A percentile compares a stretch with the other conserved stretches of the same genome.
Conservation (phyloP, 2,113 vertebrate genomes). For the Scalopus aquaticus region DNA sequence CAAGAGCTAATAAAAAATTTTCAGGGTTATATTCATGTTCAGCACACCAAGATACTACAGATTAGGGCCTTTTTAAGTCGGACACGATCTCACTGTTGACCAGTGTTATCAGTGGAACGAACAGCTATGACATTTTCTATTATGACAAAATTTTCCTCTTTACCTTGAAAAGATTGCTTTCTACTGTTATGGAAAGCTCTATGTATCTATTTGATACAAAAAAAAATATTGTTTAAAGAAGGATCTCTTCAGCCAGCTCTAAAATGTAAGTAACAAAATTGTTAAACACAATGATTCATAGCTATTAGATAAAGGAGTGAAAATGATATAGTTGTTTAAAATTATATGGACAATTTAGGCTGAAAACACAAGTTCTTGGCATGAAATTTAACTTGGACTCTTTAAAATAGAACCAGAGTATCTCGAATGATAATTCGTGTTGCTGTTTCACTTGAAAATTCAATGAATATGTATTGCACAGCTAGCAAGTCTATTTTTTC, state of each 20-base stretch:
- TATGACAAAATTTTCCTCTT: conserved; percentile 1
- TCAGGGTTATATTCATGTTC: too few relatives aligned
- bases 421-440: conserved; percentile 5
- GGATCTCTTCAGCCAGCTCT: neutral
- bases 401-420: conserved; percentile 33
- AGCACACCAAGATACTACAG: too few relatives aligned
- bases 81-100: too few relatives aligned
- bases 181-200: neutral
- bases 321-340: conserved; percentile 42
- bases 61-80: too few relatives aligned
- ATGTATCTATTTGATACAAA: neutral
- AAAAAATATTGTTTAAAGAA: conserved; percentile 18
- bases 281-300: conserved; percentile 30
- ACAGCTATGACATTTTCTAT: conserved; percentile 5
- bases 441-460: conserved; percentile 31
- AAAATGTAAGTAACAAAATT: conserved; percentile 7
- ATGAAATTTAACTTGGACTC: neutral
- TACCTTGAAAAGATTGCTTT: neutral
- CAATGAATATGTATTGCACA: neutral
- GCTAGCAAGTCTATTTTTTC: neutral
- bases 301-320: conserved; percentile 29
- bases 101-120: conserved; percentile 9
- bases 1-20: too few relatives aligned
- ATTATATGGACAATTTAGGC: conserved; percentile 21
- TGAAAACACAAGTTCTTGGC: conserved; percentile 9